These are phyloP conservation scores for Scortum barcoo DNA, from an alignment of 2,113 vertebrate species.

Conservation along the genomic window DNA sequence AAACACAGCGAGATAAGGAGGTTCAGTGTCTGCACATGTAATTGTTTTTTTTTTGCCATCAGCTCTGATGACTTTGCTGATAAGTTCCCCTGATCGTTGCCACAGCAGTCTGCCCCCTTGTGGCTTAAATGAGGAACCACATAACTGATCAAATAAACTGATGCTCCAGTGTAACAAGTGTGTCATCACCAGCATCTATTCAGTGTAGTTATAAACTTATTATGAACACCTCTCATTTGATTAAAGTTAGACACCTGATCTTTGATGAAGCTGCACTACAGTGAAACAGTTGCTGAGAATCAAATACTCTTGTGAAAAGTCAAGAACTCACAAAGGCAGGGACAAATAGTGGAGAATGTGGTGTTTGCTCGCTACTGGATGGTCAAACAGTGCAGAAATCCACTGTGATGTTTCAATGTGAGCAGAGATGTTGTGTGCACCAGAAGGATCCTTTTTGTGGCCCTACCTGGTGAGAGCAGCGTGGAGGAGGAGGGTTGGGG, in stretches of 20 bases:
- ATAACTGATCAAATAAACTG: not conserved
- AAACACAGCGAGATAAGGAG: slow-evolving; percentile 8
- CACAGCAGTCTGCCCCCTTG: slow-evolving; percentile 55
- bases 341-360: not conserved
- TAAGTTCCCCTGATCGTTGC: not conserved
- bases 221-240: not conserved
- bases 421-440: not conserved
- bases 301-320: not conserved
- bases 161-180: not conserved
- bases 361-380: not conserved
- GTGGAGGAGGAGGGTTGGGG: slow-evolving; percentile 91
- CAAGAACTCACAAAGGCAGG: not conserved
- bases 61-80: slow-evolving; percentile 30
- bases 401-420: not conserved
- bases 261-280: not conserved
- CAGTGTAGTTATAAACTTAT: not conserved
- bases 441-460: not conserved
- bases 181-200: not conserved
- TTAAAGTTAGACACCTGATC: not conserved
- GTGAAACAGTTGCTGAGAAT: not conserved
- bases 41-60: slow-evolving; percentile 10
- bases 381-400: not conserved
- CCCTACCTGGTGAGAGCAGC: slow-evolving; percentile 95
- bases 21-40: slow-evolving; percentile 18
- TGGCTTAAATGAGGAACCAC: slow-evolving; percentile 48